Base-by-base conservation (phyloP, 2,797 vertebrate species). In the Atherinosoma microstoma region DNA sequence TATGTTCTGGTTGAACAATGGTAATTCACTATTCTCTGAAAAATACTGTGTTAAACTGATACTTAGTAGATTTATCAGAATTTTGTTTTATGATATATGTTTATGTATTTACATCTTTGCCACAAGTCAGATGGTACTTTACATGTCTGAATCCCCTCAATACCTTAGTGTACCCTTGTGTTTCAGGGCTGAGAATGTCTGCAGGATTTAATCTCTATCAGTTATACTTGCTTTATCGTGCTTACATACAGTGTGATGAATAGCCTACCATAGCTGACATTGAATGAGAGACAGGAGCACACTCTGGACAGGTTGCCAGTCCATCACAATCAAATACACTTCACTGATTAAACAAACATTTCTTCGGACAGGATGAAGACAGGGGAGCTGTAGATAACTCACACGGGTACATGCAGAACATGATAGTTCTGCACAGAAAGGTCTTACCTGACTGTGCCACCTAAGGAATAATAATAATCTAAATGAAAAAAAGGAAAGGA, bases 251-350 rank as follows among this genome's bases (percentile, higher is more conserved):
- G 6, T 13, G 20, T 64, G 49, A 22, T 22, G 13, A 47, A 29
- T 13, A n/a, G 56, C 47, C 42, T 16, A 20, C 65, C 42, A 32
- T 32, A 22, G 9, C 54, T 65, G 56, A 65, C 70, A 73, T 2
- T 65, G 62, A 65, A 30, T 24, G 9, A 73, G 40, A 73, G 54
- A 42, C 32, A 35, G 54, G 18, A 22, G 10, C 51, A 40, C 30
- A 24, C 49, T 24, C 16, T 54, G 35, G 36, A 54, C 58, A 53
- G 36, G 35, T 36, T 18, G 3, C 34, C 36, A 54, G 35, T 70
- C 27, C 32, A 64, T 73, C 54, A 73, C 22, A 11, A n/a, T 15
- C 38, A 71, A 49, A 27, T 49, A 34, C 51, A 32, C 59, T 45
- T 54, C 69, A 64, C 51, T 35, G 6, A 56, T 56, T 62, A 63